Conservation (phyloP, 2,797 vertebrate genomes). For the Microhierax caerulescens region DNA sequence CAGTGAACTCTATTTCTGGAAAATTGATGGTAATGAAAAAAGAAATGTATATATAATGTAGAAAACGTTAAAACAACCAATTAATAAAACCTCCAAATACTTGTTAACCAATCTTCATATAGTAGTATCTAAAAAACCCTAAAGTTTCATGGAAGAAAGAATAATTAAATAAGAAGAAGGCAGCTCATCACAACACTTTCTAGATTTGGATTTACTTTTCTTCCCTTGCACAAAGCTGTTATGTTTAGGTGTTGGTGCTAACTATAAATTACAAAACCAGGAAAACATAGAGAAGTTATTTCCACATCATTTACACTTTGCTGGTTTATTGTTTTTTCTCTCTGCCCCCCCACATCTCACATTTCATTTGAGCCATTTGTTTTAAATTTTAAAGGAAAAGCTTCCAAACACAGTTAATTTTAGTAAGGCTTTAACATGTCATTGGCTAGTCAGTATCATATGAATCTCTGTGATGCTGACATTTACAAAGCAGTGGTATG, state of each 20-base stretch:
- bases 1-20: neutral
- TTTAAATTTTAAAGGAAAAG: constrained; percentile 29
- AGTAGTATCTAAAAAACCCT: neutral
- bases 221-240: neutral
- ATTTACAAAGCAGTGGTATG: neutral
- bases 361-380: constrained; percentile 32
- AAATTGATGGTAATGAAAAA: neutral
- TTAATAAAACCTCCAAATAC: neutral
- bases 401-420: constrained; percentile 27
- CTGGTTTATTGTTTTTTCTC: constrained; percentile 42
- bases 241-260: neutral
- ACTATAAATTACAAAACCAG: constrained; percentile 4
- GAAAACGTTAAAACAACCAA: neutral
- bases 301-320: constrained; percentile 30
- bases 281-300: constrained; percentile 43
- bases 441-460: neutral
- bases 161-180: neutral
- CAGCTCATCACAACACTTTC: neutral
- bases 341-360: neutral
- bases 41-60: neutral
- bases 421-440: neutral
- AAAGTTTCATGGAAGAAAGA: neutral
- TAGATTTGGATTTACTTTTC: neutral
- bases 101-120: neutral
- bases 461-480: neutral